Evolutionary conservation across 2,888 invertebrate species (phyloP), one percentile per base, ranked within the genome.

Genomic region (Luperina nickerlii): DNA sequence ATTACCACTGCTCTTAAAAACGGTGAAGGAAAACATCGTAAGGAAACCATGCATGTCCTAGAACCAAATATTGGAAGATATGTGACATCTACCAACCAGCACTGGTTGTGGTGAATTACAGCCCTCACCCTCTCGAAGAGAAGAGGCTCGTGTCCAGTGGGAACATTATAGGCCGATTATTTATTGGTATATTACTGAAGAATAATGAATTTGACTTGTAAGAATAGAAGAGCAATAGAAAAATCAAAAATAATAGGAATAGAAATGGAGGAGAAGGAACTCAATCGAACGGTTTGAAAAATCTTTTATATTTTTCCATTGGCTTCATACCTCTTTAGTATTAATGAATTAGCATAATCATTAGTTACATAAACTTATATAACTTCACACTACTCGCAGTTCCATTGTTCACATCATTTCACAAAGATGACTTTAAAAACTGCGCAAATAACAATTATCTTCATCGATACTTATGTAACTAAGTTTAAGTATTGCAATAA

Each of bases 391-490:
- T 69, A 48, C 18, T 15, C 57, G 45, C 38, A 69, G 38, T 20
- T 48, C 20, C 13, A 66, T 82, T 75, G 75, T 70, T 75, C 60
- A 38, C 8, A 66, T 48, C 24, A 60, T 75, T 45, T 70, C 32
- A 66, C 60, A 69, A 79, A 79, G 57, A 74, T 66, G n/a, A 72
- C 65, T 79, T 67, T 45, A 60, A 69, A 60, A 42, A 70, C 42
- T 70, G 42, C 51, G 6, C 51, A 38, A 20, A 66, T 18, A 81
- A 42, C 20, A 66, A 75, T 75, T 60, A 82, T 51, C 48, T 66
- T 48, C 2, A 71, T 72, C 20, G 54, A 7, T 1, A 75, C 82
- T 62, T 62, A 27, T 15, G 2, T 9, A 32, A 32, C 18, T 32
- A 32, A 8, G 63, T 32, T 20, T 57, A 24, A 24, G 57, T 57